Percentiles rank a stretch among this genome's conserved stretches.
Evolutionary conservation across 2,113 vertebrate species (phyloP).

Genomic region (Cryptoleucopteryx plumbea): DNA sequence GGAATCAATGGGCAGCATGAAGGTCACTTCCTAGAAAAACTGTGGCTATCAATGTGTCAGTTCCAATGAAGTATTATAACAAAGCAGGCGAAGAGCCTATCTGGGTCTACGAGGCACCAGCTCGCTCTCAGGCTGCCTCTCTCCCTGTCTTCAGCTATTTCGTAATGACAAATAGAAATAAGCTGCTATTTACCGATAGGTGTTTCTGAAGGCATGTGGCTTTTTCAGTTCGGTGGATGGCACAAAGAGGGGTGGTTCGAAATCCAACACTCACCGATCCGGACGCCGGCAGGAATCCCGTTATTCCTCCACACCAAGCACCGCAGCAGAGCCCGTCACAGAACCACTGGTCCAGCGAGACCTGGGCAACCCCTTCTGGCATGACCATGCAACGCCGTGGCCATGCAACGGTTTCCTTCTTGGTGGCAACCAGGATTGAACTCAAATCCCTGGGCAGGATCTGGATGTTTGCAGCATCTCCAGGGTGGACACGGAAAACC

Average conservation of each 20-base stretch:
- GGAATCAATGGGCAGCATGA: slow-evolving; percentile 82
- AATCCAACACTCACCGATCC: background rate
- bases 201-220: background rate
- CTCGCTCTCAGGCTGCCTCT: background rate
- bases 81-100: slow-evolving; percentile 71
- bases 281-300: background rate
- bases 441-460: background rate
- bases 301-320: background rate
- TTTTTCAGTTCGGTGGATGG: background rate
- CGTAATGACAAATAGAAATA: slow-evolving; percentile 21
- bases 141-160: background rate
- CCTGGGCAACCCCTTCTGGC: background rate
- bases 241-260: background rate
- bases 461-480: background rate
- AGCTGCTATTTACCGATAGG: background rate
- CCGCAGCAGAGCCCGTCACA: fast-evolving
- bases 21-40: slow-evolving; percentile 87
- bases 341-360: background rate
- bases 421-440: background rate
- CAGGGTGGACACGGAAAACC: background rate
- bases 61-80: slow-evolving; percentile 83
- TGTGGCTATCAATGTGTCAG: slow-evolving; percentile 82
- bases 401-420: background rate
- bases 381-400: fast-evolving
- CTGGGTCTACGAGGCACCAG: slow-evolving; percentile 7